Conservation (phyloP, 2,797 vertebrate species). For the Bucorvus abyssinicus region DNA sequence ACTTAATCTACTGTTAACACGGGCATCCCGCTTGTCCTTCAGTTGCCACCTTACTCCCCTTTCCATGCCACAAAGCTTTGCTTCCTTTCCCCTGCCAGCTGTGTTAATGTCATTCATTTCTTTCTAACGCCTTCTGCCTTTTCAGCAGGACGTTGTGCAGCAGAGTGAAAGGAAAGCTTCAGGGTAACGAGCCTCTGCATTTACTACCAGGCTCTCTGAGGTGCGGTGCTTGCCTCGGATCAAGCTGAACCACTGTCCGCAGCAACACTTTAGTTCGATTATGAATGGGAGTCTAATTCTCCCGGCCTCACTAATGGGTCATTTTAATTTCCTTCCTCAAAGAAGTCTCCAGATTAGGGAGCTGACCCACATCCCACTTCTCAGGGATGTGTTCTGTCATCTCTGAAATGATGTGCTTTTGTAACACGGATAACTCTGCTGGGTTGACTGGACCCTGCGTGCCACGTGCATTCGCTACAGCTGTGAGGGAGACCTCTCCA, state of each 20-base stretch:
- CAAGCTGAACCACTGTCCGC: background rate
- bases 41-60: background rate
- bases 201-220: background rate
- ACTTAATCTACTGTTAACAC: background rate
- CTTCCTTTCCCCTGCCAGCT: background rate
- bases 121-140: background rate
- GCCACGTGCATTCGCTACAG: background rate
- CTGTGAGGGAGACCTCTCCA: background rate
- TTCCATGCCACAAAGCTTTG: background rate
- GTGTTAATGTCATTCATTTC: background rate
- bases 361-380: background rate
- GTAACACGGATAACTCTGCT: background rate
- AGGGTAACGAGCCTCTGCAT: background rate
- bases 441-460: background rate
- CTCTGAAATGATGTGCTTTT: background rate
- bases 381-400: background rate
- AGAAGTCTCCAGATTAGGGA: background rate
- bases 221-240: background rate
- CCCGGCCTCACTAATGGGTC: background rate
- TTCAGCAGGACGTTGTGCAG: background rate
- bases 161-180: background rate
- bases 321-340: background rate
- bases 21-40: background rate
- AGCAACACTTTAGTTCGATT: background rate
- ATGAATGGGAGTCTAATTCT: background rate